These are phyloP conservation scores for Luscinia luscinia DNA, from an alignment of 2,797 vertebrate species.

Conservation along the genomic window DNA sequence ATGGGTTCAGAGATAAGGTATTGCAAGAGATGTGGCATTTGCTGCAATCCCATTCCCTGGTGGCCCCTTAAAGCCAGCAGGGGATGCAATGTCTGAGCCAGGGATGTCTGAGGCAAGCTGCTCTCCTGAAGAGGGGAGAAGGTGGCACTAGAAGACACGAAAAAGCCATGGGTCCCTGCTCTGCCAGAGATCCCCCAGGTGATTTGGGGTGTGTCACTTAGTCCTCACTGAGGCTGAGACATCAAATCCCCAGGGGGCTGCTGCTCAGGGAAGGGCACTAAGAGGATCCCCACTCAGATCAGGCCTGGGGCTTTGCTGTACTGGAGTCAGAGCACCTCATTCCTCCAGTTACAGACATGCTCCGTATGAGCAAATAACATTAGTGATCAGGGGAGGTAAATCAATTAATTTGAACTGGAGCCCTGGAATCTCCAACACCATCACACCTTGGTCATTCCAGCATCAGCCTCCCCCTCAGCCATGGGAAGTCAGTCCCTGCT, in stretches of 20 bases:
- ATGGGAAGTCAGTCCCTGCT: background rate
- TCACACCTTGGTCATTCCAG: background rate
- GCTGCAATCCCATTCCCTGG: background rate
- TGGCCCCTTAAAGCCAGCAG: background rate
- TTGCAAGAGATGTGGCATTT: background rate
- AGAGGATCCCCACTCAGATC: background rate
- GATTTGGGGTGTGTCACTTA: background rate
- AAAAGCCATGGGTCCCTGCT: background rate
- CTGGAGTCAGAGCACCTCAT: background rate
- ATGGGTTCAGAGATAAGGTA: background rate
- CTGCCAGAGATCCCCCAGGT: background rate
- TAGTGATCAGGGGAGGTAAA: background rate
- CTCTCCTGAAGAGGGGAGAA: background rate
- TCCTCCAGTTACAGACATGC: background rate
- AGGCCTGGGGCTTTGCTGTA: background rate
- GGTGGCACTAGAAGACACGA: background rate
- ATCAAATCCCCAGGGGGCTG: fast-evolving
- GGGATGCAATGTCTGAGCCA: background rate
- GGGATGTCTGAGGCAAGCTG: background rate
- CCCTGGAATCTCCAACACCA: background rate
- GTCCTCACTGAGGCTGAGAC: background rate
- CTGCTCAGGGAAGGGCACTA: fast-evolving
- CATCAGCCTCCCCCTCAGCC: background rate
- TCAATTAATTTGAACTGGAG: background rate
- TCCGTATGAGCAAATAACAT: background rate